A percentile compares a stretch with the other conserved stretches of the same genome.
phyloP scores from a whole-genome alignment of 1,140 invertebrate genomes.

The Drosophila pallidifrons region DNA sequence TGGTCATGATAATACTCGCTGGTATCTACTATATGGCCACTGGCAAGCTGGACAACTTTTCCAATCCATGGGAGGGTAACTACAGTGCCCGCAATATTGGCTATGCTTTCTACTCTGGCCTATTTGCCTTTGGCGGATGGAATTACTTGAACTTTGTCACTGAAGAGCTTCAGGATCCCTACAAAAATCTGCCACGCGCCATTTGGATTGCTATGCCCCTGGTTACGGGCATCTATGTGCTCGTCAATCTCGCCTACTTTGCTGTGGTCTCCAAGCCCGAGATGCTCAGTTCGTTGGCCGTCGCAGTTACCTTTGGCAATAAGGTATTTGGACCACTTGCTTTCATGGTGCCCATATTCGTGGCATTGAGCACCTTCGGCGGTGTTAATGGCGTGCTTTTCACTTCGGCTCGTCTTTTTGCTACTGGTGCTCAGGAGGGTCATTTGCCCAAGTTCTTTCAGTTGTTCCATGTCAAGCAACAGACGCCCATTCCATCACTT shows the following conservation, averaged over 20 bases:
- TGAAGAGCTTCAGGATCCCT: conserved; percentile 96
- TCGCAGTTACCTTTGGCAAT: conserved; percentile 94
- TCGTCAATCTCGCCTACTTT: conserved; percentile 96
- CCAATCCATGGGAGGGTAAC: conserved; percentile 89
- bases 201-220: conserved; percentile 95
- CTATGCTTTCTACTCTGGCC: conserved; percentile 95
- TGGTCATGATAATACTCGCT: conserved; percentile 92
- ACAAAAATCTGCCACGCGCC: conserved; percentile 94
- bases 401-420: conserved; percentile 92
- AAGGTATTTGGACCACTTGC: conserved; percentile 91
- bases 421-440: conserved; percentile 92
- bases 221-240: conserved; percentile 94
- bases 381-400: conserved; percentile 97
- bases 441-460: conserved; percentile 93
- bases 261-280: conserved; percentile 92
- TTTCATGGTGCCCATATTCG: conserved; percentile 95
- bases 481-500: conserved; percentile 93
- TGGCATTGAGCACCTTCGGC: conserved; percentile 93
- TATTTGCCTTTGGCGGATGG: conserved; percentile 99
- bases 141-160: conserved; percentile 97
- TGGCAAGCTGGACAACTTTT: conserved; percentile 90
- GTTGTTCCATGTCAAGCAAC: conserved; percentile 90
- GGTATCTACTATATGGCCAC: conserved; percentile 90
- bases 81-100: conserved; percentile 88
- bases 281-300: conserved; percentile 91